Base-by-base conservation (phyloP, 2,797 vertebrate species). In the Trachops cirrhosus region DNA sequence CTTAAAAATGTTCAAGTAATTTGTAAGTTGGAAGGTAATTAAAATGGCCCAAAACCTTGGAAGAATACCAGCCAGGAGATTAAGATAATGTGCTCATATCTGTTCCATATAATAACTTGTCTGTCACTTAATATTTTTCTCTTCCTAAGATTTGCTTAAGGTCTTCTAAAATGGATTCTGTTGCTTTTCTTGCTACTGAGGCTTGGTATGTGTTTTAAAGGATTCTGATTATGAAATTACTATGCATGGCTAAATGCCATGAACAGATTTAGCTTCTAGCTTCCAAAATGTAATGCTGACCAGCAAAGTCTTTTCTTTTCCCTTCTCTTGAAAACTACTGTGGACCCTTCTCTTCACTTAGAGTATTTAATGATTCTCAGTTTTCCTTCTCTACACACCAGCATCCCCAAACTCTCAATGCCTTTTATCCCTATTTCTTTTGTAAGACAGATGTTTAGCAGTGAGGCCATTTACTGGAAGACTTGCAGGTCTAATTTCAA, bases 1-100 rank as follows among this genome's bases (percentile, higher is more conserved):
- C 95, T 96, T 97, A 91, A 93, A 97, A 97, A 96, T 96, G 83
- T 94, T 96, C 86, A 96, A 96, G 94, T 96, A 97, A 97, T 97
- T 97, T 96, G 71, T 95, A 96, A 96, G n/a, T 95, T 95, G 82
- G 24, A 93, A 96, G 54, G 91, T 54, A 95, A 93, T 97, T 95
- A 93, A 96, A 97, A 97, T 97, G 85, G 62, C 24, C 75, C 80
- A 94, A 97, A 94, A 86, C 62, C 92, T 94, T 94, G 46, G 39
- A 79, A 95, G 79, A 92, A 78, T 88, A 92, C 32, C 39, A 14
- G 64, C 85, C 67, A 39, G 44, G 9, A 96, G 73, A 97, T 96
- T 89, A 96, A 96, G 86, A 84, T 71, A 94, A 94, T n/a, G 9
- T 85, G 68, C 44, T 91, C 86, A 32, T 48, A 57, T 96, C 86